Base-by-base conservation (phyloP, 2,797 vertebrate species). In the Pipistrellus pygmaeus region DNA sequence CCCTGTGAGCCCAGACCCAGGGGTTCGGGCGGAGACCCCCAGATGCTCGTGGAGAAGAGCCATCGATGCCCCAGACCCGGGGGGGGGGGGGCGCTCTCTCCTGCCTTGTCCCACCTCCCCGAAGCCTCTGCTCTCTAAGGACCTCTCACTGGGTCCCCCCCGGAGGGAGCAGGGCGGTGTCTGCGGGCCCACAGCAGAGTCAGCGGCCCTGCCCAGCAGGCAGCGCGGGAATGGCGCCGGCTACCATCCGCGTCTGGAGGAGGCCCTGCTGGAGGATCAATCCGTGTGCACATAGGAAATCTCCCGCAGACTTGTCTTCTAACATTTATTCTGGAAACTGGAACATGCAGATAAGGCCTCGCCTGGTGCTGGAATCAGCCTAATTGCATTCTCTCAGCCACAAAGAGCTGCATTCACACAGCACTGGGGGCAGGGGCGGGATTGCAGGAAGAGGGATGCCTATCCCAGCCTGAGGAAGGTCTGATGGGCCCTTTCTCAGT, bases 241-340 rank as follows among this genome's bases (percentile, higher is more conserved):
- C 95, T 87, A 91, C 90, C 55, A 60, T 82, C 88, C 18, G 3
- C 38, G 53, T 76, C 82, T 82, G 93, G 95, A 93, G 64, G 94
- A 95, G 88, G 64, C 72, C 1, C 73, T 93, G 57, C 90, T 93
- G 85, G 88, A 88, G 90, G 68, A 53, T 97, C 82, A 95, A 92
- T 91, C 85, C 17, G 0, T 78, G 93, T 71, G 84, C 76, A 76
- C 68, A 46, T 25, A 88, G 84, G 51, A 93, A 68, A 95, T 91
- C 97, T 97, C 96, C 96, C 8, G 20, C 96, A 97, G 95, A 93
- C 64, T 96, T 90, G 35, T 97, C 96, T 96, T 46, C 92, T 93
- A 23, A 91, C 97, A 83, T 97, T 98, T 96, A 95, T 97, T 97
- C 93, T 90, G 82, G 91, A 96, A 92, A 95, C 76, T 92, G 71